Evolutionary conservation across 2,888 invertebrate genomes (phyloP), one percentile per base, ranked within the genome.

Genomic region (Polia nebulosa): DNA sequence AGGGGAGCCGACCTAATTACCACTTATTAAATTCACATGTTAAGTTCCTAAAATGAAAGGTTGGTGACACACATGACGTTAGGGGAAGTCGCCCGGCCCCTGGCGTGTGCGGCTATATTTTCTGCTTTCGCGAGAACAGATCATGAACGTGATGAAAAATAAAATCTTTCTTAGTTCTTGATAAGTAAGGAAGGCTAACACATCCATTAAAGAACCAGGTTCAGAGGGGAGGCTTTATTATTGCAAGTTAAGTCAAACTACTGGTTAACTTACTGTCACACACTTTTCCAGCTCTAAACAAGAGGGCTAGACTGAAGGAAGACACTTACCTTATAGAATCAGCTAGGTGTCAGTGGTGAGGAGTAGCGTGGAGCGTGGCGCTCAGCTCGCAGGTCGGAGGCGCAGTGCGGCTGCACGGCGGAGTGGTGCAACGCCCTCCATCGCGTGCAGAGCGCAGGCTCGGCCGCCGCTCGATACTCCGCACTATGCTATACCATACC

Each of bases 271-370:
- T 5, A 47, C 27, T 22, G 3, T 7, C 6, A 57, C 32, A 22
- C 9, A 8, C 3, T 39, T 27, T 34, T 25, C 25, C 2, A 7
- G 20, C 6, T 32, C 3, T n/a, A 20, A 22, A 25, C 51, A 17
- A 27, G 20, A 39, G 3, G 3, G 0, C 1, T 0, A 53, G 1
- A 32, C 1, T 25, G 22, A 44, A 55, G 29, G 4, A 17, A 22
- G 29, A 22, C 29, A 58, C 68, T 11, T 63, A 74, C 62, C 62
- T 75, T 62, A 17, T n/a, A n/a, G 3, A 56, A 20, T 15, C 9
- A 55, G 55, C 62, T 1, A 17, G 7, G 13, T n/a, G 3, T 11
- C 2, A 22, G 32, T 20, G 34, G 3, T 41, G 25, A 25, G 59
- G 27, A 29, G 52, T 44, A 25, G 20, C 36, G 22, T 17, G 13